phyloP scores from a whole-genome alignment of 2,888 invertebrate species.

The Drosophila diplacantha region DNA sequence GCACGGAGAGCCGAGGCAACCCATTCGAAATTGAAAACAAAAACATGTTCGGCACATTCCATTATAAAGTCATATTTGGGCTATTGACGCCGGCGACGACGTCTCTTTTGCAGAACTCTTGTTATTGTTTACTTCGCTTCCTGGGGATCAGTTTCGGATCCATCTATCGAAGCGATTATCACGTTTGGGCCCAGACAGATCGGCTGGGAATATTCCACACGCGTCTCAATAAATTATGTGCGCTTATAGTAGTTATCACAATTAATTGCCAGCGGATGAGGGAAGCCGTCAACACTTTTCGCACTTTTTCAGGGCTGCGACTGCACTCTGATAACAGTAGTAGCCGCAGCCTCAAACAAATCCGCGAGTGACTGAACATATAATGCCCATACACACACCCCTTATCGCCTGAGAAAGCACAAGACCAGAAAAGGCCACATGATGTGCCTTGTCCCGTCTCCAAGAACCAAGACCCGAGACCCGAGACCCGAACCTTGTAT shows the following conservation, averaged over 20 bases:
- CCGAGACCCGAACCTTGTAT: slow-evolving; percentile 4
- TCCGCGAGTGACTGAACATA: slow-evolving; percentile 46
- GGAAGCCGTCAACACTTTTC: slow-evolving; percentile 56
- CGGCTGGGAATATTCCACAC: slow-evolving; percentile 63
- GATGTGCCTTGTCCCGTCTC: neutral
- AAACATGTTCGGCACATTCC: slow-evolving; percentile 63
- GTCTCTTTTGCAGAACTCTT: slow-evolving; percentile 19
- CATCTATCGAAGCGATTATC: slow-evolving; percentile 14
- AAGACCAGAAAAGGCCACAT: slow-evolving; percentile 39
- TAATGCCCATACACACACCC: slow-evolving; percentile 9
- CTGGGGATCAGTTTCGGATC: neutral
- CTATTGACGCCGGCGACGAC: slow-evolving; percentile 10
- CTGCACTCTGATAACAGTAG: slow-evolving; percentile 44
- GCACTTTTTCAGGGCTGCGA: slow-evolving; percentile 63
- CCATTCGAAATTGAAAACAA: slow-evolving; percentile 47
- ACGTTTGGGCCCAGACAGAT: slow-evolving; percentile 21
- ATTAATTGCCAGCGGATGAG: slow-evolving; percentile 48
- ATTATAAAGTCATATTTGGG: slow-evolving; percentile 60
- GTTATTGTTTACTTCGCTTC: slow-evolving; percentile 60
- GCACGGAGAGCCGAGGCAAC: slow-evolving; percentile 33
- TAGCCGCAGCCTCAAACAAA: slow-evolving; percentile 49
- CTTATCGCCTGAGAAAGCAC: slow-evolving; percentile 64
- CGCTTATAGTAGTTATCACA: slow-evolving; percentile 47
- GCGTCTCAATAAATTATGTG: slow-evolving; percentile 48
- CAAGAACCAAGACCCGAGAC: neutral